phyloP scores from a whole-genome alignment of 1,140 invertebrate genomes.

The Drosophila persimilis region DNA sequence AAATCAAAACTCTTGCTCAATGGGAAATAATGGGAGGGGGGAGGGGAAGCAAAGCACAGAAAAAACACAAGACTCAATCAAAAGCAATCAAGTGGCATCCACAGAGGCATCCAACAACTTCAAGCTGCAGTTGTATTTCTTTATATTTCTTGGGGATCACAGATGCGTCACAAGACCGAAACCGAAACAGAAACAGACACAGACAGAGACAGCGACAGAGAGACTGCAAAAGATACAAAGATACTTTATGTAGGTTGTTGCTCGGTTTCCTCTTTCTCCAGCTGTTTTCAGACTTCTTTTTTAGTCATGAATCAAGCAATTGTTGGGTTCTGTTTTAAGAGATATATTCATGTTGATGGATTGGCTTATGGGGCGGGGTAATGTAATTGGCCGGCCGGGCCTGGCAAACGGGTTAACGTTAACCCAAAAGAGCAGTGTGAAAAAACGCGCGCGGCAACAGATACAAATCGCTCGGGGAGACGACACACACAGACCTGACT shows the following conservation, averaged over 20 bases:
- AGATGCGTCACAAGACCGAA: constrained; percentile 56
- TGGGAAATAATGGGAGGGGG: not conserved
- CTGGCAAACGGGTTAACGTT: constrained; percentile 64
- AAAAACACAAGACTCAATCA: constrained; percentile 48
- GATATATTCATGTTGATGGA: constrained; percentile 55
- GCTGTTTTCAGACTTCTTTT: constrained; percentile 2
- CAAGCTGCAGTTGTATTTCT: constrained; percentile 25
- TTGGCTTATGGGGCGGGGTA: constrained; percentile 65
- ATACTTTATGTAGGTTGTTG: constrained; percentile 56
- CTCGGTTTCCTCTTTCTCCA: constrained; percentile 34
- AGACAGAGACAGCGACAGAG: not conserved
- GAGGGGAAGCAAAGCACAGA: constrained; percentile 17
- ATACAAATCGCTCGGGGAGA: constrained; percentile 58
- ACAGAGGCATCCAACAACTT: constrained; percentile 34
- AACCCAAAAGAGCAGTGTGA: constrained; percentile 48
- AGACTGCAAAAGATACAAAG: constrained; percentile 18
- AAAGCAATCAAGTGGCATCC: constrained; percentile 53
- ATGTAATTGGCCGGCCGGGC: constrained; percentile 53
- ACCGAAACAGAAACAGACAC: constrained; percentile 16
- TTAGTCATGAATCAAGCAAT: constrained; percentile 63
- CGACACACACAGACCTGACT: constrained; percentile 58
- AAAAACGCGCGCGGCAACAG: constrained; percentile 49
- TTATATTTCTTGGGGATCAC: constrained; percentile 26
- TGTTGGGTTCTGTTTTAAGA: constrained; percentile 58
- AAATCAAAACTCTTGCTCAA: constrained; percentile 45